These are phyloP conservation scores for Coilia nasus DNA, from an alignment of 2,797 vertebrate genomes.

Conservation along the genomic window DNA sequence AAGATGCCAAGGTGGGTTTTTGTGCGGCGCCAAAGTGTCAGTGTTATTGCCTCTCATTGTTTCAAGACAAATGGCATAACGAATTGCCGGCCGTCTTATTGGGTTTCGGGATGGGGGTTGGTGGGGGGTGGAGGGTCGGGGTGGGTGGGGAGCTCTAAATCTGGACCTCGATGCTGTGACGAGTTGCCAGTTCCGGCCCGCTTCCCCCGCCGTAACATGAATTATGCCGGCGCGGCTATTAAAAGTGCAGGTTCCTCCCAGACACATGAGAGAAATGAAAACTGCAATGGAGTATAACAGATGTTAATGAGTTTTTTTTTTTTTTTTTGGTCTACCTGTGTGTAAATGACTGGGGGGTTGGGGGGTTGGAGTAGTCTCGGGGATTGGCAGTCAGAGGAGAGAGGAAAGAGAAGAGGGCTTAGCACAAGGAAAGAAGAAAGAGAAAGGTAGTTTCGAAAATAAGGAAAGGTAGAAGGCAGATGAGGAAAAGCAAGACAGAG, in stretches of 20 bases:
- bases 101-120: neutral
- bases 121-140: no score
- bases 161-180: neutral
- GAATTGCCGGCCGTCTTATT: neutral
- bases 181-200: neutral
- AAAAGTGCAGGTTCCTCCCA: neutral
- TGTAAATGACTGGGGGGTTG: no score
- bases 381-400: no score
- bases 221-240: constrained; percentile 3
- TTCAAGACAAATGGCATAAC: neutral
- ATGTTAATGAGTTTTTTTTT: constrained; percentile 11
- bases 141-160: neutral
- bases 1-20: neutral
- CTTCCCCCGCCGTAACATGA: neutral
- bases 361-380: no score
- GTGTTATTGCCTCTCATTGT: neutral
- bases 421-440: neutral
- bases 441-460: neutral
- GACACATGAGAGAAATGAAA: constrained; percentile 10
- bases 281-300: constrained; percentile 5
- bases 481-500: neutral
- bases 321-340: neutral
- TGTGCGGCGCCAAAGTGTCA: neutral
- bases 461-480: neutral
- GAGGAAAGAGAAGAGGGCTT: neutral